Evolutionary conservation across 2,797 vertebrate species (phyloP), one percentile per base, ranked within the genome.

Genomic region (Urocyon cinereoargenteus): DNA sequence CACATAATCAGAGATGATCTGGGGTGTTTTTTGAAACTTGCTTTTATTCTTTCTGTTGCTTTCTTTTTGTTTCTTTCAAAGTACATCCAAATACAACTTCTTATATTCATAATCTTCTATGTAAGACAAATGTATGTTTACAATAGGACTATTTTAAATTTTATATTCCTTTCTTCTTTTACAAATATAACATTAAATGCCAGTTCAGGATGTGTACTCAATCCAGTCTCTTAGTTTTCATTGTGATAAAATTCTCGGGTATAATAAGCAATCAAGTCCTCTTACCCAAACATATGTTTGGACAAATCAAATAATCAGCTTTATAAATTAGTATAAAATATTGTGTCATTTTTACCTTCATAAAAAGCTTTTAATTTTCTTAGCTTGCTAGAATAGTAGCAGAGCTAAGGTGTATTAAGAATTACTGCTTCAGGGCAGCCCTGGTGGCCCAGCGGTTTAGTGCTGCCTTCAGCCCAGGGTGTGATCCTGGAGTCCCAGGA

Each of bases 341-440:
- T 88, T 75, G 22, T 49, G 24, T 28, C 18, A 3, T 40, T 87
- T 53, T 77, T 45, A 15, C 26, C 15, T 51, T 89, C 21, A 64
- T 45, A 89, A 78, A 75, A 72, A 16, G 12, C 40, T 89, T 77
- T 77, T n/a, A 62, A 12, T 89, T 77, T 62, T 51, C 28, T 78
- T 96, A 77, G 57, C 91, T 96, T 94, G 66, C 73, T 55, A 81
- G 72, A 57, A 62, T 36, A 72, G 72, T 53, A 92, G 64, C 36
- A 90, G 87, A 88, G 94, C 72, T 0, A 6, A 0, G 72, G 34
- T 45, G 21, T 18, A 16, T 78, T 97, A 95, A 92, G 59, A 53
- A 95, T 11, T 3, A 45, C 40, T 45, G 40, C 40, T 45, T 45
- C 40, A 45, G 40, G 40, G 40, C 40, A 45, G 40, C 40, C 40